Percentiles rank a stretch among this genome's conserved stretches.
Conservation (phyloP, 2,113 vertebrate genomes). For the Morone saxatilis region DNA sequence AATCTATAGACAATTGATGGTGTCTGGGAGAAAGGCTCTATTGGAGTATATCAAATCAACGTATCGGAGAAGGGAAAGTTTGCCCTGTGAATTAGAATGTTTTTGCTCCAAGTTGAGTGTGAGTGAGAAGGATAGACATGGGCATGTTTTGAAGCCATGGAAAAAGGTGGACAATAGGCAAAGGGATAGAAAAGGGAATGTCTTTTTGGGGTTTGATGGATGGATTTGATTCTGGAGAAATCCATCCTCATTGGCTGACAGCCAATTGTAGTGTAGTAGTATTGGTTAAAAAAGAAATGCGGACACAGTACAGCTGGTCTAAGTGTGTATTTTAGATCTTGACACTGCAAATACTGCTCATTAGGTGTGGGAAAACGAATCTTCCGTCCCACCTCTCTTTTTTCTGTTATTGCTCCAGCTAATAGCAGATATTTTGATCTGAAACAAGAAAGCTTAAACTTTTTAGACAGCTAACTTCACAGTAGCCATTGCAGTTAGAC, state of each 20-base stretch:
- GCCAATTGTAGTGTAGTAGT: background rate
- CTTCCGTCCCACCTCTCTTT: too few species aligned
- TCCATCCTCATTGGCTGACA: conserved; percentile 22
- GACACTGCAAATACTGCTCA: background rate
- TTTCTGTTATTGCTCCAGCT: too few species aligned
- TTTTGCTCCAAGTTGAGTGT: conserved; percentile 87
- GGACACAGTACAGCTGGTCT: background rate
- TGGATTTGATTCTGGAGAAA: conserved; percentile 17
- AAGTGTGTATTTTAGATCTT: conserved; percentile 5
- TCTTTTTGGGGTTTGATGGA: conserved; percentile 49
- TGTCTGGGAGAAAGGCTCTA: conserved; percentile 87
- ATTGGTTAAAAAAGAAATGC: conserved; percentile 18
- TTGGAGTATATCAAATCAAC: conserved; percentile 88
- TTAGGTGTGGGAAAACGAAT: background rate
- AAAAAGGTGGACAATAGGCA: conserved; percentile 50
- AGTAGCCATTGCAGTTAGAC: background rate
- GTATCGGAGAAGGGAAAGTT: conserved; percentile 83
- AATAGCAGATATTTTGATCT: too few species aligned
- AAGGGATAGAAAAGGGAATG: conserved; percentile 33
- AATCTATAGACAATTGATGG: conserved; percentile 90
- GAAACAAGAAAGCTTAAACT: too few species aligned
- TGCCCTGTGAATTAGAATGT: conserved; percentile 84
- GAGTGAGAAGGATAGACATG: conserved; percentile 73
- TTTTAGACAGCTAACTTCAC: background rate
- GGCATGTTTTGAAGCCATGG: conserved; percentile 54